phyloP scores from a whole-genome alignment of 2,888 invertebrate species.

The Drosophila borealis region DNA sequence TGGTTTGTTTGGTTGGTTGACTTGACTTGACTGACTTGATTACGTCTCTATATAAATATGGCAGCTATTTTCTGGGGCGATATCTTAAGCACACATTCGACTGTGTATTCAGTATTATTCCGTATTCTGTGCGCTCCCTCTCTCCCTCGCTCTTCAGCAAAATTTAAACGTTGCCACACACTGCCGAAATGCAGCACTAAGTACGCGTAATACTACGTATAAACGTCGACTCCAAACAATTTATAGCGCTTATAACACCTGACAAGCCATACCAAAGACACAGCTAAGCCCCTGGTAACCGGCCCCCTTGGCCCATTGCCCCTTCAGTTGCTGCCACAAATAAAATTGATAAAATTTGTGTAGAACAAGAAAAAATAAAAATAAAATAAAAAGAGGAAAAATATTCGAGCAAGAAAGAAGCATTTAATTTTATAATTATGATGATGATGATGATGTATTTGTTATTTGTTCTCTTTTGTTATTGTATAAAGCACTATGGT shows the following conservation, averaged over 20 bases:
- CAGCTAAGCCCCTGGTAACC: conserved; percentile 1
- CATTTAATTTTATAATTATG: conserved; percentile 76
- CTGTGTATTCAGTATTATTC: conserved; percentile 38
- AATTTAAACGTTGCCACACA: conserved; percentile 61
- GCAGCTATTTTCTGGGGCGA: conserved; percentile 72
- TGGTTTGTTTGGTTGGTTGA: conserved; percentile 46
- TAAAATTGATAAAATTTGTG: conserved; percentile 75
- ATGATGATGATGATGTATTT: conserved; percentile 73
- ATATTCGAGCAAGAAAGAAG: conserved; percentile 64
- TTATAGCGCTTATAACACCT: conserved; percentile 74
- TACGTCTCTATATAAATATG: conserved; percentile 81
- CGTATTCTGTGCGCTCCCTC: conserved; percentile 28
- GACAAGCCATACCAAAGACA: conserved; percentile 48
- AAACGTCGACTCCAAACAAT: conserved; percentile 50
- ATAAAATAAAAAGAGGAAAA: conserved; percentile 5
- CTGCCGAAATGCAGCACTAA: conserved; percentile 39
- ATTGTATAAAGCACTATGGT: conserved; percentile 46
- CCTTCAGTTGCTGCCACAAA: conserved; percentile 48
- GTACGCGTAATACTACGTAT: conserved; percentile 33
- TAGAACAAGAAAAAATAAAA: conserved; percentile 2
- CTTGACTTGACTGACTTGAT: conserved; percentile 72
- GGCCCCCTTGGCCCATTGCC: neutral
- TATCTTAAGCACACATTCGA: conserved; percentile 72
- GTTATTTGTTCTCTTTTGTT: conserved; percentile 65
- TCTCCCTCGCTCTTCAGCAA: conserved; percentile 56